A percentile compares a stretch with the other conserved stretches of the same genome.
These are phyloP conservation scores for Syrrhaptes paradoxus DNA, from an alignment of 2,113 vertebrate genomes.

Conservation along the genomic window DNA sequence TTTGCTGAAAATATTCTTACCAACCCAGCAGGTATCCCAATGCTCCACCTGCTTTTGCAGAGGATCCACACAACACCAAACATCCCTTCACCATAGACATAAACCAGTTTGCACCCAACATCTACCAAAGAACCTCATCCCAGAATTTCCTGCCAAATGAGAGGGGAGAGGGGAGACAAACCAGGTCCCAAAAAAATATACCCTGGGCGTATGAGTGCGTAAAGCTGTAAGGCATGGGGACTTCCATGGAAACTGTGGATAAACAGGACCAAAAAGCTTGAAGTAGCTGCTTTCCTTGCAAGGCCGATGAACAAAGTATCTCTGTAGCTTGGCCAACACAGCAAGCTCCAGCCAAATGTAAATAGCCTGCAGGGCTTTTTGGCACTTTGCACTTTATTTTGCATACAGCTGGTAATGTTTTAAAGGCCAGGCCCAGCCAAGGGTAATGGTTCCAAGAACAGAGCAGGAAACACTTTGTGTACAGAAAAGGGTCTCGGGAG, in stretches of 20 bases:
- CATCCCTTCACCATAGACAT: background rate
- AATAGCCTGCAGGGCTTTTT: slow-evolving; percentile 61
- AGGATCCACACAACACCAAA: background rate
- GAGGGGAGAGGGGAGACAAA: background rate
- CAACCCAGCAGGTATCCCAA: background rate
- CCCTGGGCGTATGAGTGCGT: background rate
- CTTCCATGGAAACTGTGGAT: slow-evolving; percentile 50
- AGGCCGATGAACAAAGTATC: slow-evolving; percentile 42
- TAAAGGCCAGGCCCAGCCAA: slow-evolving; percentile 46
- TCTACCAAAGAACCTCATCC: background rate
- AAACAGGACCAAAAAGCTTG: slow-evolving; percentile 57
- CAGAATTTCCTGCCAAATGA: background rate
- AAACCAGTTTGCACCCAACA: background rate
- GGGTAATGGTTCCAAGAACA: slow-evolving; percentile 54
- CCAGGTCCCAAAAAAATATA: background rate
- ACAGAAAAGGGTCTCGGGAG: slow-evolving; percentile 32
- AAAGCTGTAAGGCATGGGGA: background rate
- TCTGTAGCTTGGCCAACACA: slow-evolving; percentile 61
- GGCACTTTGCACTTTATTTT: slow-evolving; percentile 51
- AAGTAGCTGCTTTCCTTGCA: slow-evolving; percentile 58
- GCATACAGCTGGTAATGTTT: slow-evolving; percentile 71
- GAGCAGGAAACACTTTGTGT: slow-evolving; percentile 57
- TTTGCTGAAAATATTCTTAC: background rate
- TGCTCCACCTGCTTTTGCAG: background rate
- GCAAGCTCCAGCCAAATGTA: slow-evolving; percentile 62